Base-by-base conservation (phyloP, 1,140 invertebrate species). In the Lepidurus arcticus region DNA sequence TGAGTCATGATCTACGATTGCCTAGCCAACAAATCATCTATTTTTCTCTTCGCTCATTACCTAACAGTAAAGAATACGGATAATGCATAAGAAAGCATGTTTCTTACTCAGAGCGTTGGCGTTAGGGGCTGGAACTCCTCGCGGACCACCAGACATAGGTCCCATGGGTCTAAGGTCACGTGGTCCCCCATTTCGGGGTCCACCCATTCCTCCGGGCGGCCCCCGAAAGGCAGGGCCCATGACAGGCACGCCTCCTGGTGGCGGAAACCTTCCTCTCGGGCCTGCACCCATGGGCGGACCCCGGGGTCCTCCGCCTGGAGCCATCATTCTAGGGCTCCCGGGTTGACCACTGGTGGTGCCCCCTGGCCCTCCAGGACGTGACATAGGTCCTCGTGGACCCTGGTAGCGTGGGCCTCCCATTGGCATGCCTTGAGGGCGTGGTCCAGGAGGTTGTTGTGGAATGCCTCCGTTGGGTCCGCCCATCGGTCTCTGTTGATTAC, bases 271-370 rank as follows among this genome's bases (percentile, higher is more conserved):
- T 2, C 79, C 76, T 16, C 53, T 26, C 43, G 80, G 78, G 73
- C 78, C 79, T 42, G 26, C 74, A 11, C 43, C 42, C 42, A 45
- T 78, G 42, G 81, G 16, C 42, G 74, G 73, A 45, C 76, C 74
- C 75, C 77, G 77, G 21, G 76, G 75, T 45, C 80, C 79, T 79
- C 79, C 81, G 42, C 81, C 82, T 73, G 82, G 81, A 10, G 81
- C 75, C 75, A 76, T 76, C 75, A 76, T 76, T 44, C 75, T 76
- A 24, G 44, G 42, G 24, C 43, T 44, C 5, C 75, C 75, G 5
- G 1, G 75, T 10, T 65, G n/a, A 65, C 53, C 53, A 13, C 53
- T 16, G 16, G 53, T 65, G 53, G 16, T 65, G 53, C 75, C 75
- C 10, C 75, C 75, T 42, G 75, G 75, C 13, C 42, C 75, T 7